phyloP scores from a whole-genome alignment of 30 jellyfish, hydroid and myxozoan genomes.

The Rhopilema esculentum region DNA sequence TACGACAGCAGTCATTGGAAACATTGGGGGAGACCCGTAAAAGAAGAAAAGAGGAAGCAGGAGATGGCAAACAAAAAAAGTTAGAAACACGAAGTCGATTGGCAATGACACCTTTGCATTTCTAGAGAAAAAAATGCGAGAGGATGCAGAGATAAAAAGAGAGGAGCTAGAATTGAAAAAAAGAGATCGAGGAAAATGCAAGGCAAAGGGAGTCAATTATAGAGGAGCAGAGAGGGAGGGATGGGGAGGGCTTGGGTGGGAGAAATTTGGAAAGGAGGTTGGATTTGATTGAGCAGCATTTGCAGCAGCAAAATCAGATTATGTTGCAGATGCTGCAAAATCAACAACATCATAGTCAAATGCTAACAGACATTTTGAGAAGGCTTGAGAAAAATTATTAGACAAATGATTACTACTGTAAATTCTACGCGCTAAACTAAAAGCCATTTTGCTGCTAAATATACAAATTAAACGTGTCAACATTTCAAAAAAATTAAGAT shows the following conservation, averaged over 20 bases:
- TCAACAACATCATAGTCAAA: neutral
- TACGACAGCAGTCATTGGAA: neutral
- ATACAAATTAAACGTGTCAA: too few relatives aligned
- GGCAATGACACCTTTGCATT: neutral
- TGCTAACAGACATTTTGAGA: neutral
- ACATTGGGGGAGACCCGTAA: neutral
- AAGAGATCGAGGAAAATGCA: constrained; percentile 18
- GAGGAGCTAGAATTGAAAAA: neutral
- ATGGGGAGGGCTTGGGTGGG: too few relatives aligned
- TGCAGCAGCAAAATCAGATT: neutral
- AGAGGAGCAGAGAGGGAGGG: constrained; percentile 4
- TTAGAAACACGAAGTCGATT: neutral
- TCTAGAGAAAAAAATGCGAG: neutral
- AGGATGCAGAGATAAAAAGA: neutral
- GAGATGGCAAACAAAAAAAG: neutral
- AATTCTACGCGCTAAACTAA: too few relatives aligned
- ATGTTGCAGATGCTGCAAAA: constrained; percentile 1
- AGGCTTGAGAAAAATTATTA: neutral
- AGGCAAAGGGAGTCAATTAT: constrained; percentile 12
- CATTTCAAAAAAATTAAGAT: too few relatives aligned
- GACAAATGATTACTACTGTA: too few relatives aligned
- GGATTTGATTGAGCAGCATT: neutral
- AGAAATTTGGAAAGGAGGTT: neutral
- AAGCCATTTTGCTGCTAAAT: too few relatives aligned
- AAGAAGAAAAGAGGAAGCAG: neutral